Conservation (phyloP, 2,113 vertebrate species). For the Pteropus alecto region DNA sequence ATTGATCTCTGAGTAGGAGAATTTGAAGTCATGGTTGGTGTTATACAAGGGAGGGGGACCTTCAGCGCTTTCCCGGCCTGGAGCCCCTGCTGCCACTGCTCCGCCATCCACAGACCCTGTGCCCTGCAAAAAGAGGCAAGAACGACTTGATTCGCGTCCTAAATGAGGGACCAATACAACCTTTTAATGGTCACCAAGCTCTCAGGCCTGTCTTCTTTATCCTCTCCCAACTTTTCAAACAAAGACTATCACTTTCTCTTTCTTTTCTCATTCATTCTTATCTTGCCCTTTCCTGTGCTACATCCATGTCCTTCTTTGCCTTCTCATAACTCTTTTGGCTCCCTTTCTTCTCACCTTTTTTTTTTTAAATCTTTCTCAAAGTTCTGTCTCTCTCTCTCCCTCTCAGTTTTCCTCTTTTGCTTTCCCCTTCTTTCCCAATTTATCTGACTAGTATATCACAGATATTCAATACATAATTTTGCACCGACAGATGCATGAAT, state of each 20-base stretch:
- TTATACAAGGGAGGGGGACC: conserved; percentile 86
- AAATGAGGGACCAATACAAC: not conserved
- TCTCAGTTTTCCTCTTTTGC: not conserved
- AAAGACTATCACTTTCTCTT: not conserved
- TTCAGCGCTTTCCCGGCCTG: conserved; percentile 83
- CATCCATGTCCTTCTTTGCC: not conserved
- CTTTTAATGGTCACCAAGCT: accelerated
- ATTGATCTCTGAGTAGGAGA: conserved; percentile 95
- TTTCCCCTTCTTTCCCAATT: conserved; percentile 42
- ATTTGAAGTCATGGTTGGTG: conserved; percentile 89
- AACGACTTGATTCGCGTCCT: not conserved
- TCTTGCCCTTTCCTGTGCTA: not conserved
- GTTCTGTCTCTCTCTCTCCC: conserved; percentile 1
- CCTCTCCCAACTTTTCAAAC: not conserved
- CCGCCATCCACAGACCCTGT: conserved; percentile 82
- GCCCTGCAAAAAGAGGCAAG: conserved; percentile 64
- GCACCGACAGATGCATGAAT: not conserved
- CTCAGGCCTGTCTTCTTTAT: not conserved
- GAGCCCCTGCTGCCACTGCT: conserved; percentile 76
- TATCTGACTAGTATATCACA: not conserved
- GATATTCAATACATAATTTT: not conserved
- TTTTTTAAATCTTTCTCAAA: not conserved
- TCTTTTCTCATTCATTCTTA: not conserved
- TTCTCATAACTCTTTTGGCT: not conserved
- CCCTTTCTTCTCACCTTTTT: not conserved